Evolutionary conservation across 2,113 vertebrate species (phyloP).

Genomic region (Apeltes quadracus): DNA sequence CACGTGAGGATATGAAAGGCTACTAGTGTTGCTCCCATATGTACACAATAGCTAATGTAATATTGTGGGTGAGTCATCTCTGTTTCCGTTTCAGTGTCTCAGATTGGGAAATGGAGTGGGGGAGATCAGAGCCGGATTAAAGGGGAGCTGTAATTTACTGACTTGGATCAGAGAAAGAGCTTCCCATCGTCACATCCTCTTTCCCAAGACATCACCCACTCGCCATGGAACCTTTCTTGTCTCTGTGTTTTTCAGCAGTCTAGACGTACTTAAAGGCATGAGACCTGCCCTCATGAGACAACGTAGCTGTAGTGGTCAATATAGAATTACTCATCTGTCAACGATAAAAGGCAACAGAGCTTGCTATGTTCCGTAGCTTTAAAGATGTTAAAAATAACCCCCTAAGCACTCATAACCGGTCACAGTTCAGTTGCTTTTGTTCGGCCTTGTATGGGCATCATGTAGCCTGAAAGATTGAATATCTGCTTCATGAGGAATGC

Average conservation of each 20-base stretch:
- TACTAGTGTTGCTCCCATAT: not conserved
- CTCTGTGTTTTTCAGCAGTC: not conserved
- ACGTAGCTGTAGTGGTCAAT: not conserved
- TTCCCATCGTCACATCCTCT: slow-evolving; percentile 35
- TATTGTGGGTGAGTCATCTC: slow-evolving; percentile 3
- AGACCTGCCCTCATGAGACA: not conserved
- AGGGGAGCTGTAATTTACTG: slow-evolving; percentile 65
- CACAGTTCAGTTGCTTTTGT: slow-evolving; percentile 9
- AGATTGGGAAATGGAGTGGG: slow-evolving; percentile 33
- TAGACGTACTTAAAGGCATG: not conserved
- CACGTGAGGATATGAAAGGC: not conserved
- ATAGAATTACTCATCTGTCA: not conserved
- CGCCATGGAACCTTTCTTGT: not conserved
- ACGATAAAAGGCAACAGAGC: not conserved
- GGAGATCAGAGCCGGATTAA: slow-evolving; percentile 68
- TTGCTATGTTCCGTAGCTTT: not conserved
- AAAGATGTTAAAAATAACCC: not conserved
- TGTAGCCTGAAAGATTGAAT: not conserved
- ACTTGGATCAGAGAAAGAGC: slow-evolving; percentile 59
- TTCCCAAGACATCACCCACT: slow-evolving; percentile 10
- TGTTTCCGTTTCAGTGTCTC: slow-evolving; percentile 34
- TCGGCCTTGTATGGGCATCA: not conserved
- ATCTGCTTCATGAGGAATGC: slow-evolving; percentile 9
- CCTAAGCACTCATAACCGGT: not conserved
- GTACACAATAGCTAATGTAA: not conserved